Conservation (phyloP, 2,113 vertebrate species). For the Neogobius melanostomus region DNA sequence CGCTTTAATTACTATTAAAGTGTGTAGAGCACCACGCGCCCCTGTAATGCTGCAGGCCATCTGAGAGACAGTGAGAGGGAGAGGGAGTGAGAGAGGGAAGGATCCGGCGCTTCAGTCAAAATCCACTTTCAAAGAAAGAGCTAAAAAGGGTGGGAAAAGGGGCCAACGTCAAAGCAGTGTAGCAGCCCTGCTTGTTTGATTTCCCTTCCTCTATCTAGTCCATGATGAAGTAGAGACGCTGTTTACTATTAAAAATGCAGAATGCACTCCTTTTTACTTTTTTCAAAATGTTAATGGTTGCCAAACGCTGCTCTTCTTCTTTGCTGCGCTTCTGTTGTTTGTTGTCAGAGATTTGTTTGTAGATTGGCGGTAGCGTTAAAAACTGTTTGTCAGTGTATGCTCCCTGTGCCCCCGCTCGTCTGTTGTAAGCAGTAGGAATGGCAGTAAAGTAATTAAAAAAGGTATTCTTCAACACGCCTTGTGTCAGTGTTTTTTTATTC, state of each 20-base stretch:
- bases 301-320: slow-evolving; percentile 77
- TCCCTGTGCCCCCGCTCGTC: slow-evolving; percentile 74
- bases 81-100: slow-evolving; percentile 40
- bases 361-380: slow-evolving; percentile 68
- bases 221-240: slow-evolving; percentile 70
- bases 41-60: slow-evolving; percentile 75
- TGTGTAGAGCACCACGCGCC: slow-evolving; percentile 67
- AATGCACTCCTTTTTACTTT: slow-evolving; percentile 71
- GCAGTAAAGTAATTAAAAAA: slow-evolving; percentile 71
- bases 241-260: slow-evolving; percentile 73
- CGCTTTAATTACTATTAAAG: slow-evolving; percentile 72
- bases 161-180: slow-evolving; percentile 62
- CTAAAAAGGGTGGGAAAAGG: slow-evolving; percentile 52
- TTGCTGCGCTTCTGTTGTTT: slow-evolving; percentile 68
- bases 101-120: slow-evolving; percentile 65
- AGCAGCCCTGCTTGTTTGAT: slow-evolving; percentile 65
- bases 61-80: slow-evolving; percentile 46
- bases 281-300: slow-evolving; percentile 75
- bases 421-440: slow-evolving; percentile 75
- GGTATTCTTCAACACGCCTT: slow-evolving; percentile 64
- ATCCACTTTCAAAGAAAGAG: slow-evolving; percentile 58
- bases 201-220: slow-evolving; percentile 68
- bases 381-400: slow-evolving; percentile 72
- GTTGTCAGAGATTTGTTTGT: slow-evolving; percentile 69
- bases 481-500: slow-evolving; percentile 22